Evolutionary conservation across 2,888 invertebrate genomes (phyloP), one percentile per base, ranked within the genome.

Genomic region (Xanthorhoe spadicearia): DNA sequence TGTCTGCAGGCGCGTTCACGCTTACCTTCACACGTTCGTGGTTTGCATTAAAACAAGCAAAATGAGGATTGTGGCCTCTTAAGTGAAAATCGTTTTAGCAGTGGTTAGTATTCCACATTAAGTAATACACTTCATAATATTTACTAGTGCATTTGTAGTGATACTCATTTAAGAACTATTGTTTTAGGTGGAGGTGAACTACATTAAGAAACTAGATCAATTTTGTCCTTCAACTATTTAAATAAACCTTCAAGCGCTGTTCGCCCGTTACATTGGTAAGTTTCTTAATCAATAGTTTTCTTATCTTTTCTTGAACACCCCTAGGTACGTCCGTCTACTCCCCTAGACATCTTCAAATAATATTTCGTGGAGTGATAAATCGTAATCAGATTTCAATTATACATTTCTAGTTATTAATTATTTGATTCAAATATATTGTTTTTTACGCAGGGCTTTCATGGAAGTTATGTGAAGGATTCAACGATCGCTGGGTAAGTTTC

Each of bases 151-250:
- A 8, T 35, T 35, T 35, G 35, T 5, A 1, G 35, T 1, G 38
- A 1, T 38, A 10, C 38, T 38, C 10, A 6, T 46, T 6, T 46
- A n/a, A n/a, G n/a, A n/a, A n/a, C n/a, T n/a, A n/a, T 46, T 15
- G n/a, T 46, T 46, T n/a, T 6, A 46, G 46, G 46, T 46, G n/a
- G 46, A 46, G 46, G 15, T 46, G 46, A 46, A 46, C 15, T 46
- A 46, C 46, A n/a, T 10, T 46, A 46, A 38, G 46, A 46, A 46
- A 10, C 4, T 46, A 46, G 46, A n/a, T 46, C 46, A 46, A 46
- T 0, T 15, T 46, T 15, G 46, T 46, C 46, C 46, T 46, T 46
- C 46, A n/a, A 15, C 10, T 46, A 46, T 46, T 46, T 46, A n/a
- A 15, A 15, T 46, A 5, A 15, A 15, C 46, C 46, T 46, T 46